These are phyloP conservation scores for Leptinotarsa defecta DNA, from an alignment of 1,140 invertebrate genomes.

Conservation along the genomic window DNA sequence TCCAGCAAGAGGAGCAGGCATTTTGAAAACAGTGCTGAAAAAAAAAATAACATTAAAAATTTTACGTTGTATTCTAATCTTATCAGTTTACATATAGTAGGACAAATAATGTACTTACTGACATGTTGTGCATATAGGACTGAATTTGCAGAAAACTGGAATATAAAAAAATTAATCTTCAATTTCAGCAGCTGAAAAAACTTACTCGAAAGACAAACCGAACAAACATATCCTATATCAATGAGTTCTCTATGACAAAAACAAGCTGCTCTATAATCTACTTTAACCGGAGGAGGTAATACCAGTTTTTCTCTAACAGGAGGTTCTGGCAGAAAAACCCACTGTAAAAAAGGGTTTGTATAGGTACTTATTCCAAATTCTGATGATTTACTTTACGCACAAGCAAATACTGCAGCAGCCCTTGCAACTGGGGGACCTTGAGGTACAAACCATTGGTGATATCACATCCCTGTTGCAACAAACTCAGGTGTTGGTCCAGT, in stretches of 20 bases:
- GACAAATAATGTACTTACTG: constrained; percentile 74
- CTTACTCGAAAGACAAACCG: constrained; percentile 94
- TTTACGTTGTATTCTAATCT: not conserved
- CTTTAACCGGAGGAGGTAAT: constrained; percentile 85
- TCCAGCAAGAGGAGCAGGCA: constrained; percentile 70
- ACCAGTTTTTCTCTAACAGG: constrained; percentile 80
- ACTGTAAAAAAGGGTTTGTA: constrained; percentile 63
- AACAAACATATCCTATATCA: constrained; percentile 96
- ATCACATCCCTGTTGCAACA: constrained; percentile 94
- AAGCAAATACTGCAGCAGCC: constrained; percentile 91
- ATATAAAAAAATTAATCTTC: constrained; percentile 55
- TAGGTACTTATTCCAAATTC: too few species aligned
- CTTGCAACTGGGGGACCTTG: constrained; percentile 76
- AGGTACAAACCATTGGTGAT: constrained; percentile 92
- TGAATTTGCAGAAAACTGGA: constrained; percentile 96
- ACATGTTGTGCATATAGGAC: constrained; percentile 96
- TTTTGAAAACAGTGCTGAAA: constrained; percentile 84
- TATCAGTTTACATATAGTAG: not conserved
- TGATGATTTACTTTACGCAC: constrained; percentile 57
- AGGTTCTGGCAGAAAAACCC: constrained; percentile 91
- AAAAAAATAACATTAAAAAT: constrained; percentile 47
- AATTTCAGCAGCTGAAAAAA: constrained; percentile 36
- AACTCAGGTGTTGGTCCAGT: constrained; percentile 85
- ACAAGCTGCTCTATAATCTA: constrained; percentile 95
- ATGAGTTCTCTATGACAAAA: constrained; percentile 97